Evolutionary conservation across 2,113 vertebrate genomes (phyloP), one percentile per base, ranked within the genome.

Genomic region (Spheniscus mendiculus): DNA sequence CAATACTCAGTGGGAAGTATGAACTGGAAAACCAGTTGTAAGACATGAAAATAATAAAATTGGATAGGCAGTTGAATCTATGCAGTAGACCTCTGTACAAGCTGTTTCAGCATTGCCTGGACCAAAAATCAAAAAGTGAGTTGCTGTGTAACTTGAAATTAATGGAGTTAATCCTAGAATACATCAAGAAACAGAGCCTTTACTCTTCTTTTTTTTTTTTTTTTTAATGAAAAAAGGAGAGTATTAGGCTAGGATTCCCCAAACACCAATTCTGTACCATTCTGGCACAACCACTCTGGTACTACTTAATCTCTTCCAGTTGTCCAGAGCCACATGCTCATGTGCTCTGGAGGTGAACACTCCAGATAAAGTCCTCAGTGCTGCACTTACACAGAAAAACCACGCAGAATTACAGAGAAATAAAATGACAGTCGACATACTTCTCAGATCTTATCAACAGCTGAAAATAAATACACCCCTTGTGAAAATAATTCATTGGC

Each of bases 401-500:
- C 32, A 66, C 0, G 0, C 9, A 90, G 76, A 84, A 67, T 67
- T 71, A 78, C 12, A 92, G 12, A 58, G 32, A 95, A 87, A 90
- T 42, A 7, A 88, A 92, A 30, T 45, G 47, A 74, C 32, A 87
- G 26, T 53, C 42, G 49, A 63, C 32, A 59, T 26, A 70, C 21
- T 91, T 89, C 65, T 59, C 81, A 82, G 81, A 66, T 72, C 70
- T 95, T 87, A 96, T 14, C 87, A 93, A 78, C 52, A 72, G 36
- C 49, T 93, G 73, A 82, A 91, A 94, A 91, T 25, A 92, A 89
- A 91, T 47, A 63, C 15, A 76, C 2, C 16, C 7, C 38, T n/a
- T 78, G 20, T 30, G 9, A 95, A 91, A 94, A n/a, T 1, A 82
- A 74, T 79, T 91, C 22, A 59, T 7, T 83, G 56, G 56, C 56